Base-by-base conservation (phyloP, 2,888 invertebrate genomes). In the Sipha maydis region DNA sequence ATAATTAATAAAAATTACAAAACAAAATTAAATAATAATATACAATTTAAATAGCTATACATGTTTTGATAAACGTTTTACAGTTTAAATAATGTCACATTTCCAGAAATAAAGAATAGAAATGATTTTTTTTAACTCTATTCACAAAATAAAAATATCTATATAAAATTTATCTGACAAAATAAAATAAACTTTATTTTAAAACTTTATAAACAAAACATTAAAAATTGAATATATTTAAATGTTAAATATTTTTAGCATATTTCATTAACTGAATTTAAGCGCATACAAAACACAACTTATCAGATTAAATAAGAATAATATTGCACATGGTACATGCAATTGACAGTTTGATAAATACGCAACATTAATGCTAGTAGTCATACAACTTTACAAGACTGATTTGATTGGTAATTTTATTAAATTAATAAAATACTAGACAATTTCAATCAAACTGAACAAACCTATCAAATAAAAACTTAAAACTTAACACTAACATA, bases 391-490 rank as follows among this genome's bases (percentile, higher is more conserved):
- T 76, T 41, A 71, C 1, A 79, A 54, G 2, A n/a, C 79, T 56
- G 17, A 69, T 34, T 85, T 78, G 25, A 73, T 14, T 80, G 28
- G 48, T 73, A 73, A 86, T 73, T 73, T 28, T 38, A 56, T 79
- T 73, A 79, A 71, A 86, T 54, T 79, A 71, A 79, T 78, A 86
- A 82, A 82, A 67, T 75, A 80, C 73, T 73, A 86, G 80, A 79
- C 25, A 77, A 85, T 34, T 54, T 31, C 25, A 67, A 75, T 75
- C 48, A 82, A 86, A 86, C 73, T 75, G 80, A 88, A 88, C 75
- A 88, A 82, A 86, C 67, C 56, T 56, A 86, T 80, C 34, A 75
- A 88, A 88, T 88, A 75, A 80, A 88, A 88, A 73, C 80, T 80
- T 80, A 31, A 88, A 80, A 88, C 80, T 61, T 88, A 88, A 88